These are phyloP conservation scores for Mormyrus lacerda DNA, from an alignment of 2,113 vertebrate species.

Conservation along the genomic window DNA sequence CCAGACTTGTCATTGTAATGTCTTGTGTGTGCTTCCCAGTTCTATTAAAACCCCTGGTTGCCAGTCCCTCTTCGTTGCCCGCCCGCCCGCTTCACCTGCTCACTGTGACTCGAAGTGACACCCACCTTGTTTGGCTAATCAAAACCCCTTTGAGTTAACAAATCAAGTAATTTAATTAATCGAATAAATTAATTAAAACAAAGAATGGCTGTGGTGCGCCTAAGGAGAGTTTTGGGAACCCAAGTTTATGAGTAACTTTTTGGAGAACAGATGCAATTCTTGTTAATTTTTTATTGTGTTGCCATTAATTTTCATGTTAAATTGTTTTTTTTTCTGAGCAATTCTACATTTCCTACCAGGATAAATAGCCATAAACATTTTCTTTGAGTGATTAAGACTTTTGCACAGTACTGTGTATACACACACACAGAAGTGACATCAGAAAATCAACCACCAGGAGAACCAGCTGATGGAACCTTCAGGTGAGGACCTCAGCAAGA, in stretches of 20 bases:
- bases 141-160: too few species aligned
- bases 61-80: too few species aligned
- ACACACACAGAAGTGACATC: neutral
- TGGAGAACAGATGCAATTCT: neutral
- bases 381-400: neutral
- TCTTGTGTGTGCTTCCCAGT: too few species aligned
- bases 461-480: slow-evolving; percentile 23
- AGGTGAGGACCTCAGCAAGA: slow-evolving; percentile 21
- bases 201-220: neutral
- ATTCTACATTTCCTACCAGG: neutral
- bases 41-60: too few species aligned
- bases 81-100: too few species aligned
- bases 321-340: neutral
- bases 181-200: neutral
- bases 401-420: neutral
- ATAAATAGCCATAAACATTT: neutral
- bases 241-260: too few species aligned
- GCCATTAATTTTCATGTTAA: neutral
- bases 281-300: neutral
- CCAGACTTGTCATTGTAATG: too few species aligned
- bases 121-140: neutral
- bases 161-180: too few species aligned
- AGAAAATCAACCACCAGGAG: slow-evolving; percentile 30
- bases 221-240: neutral
- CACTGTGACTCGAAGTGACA: too few species aligned